phyloP scores from a whole-genome alignment of 1,140 invertebrate genomes.

The Ceratosolen solmsi region DNA sequence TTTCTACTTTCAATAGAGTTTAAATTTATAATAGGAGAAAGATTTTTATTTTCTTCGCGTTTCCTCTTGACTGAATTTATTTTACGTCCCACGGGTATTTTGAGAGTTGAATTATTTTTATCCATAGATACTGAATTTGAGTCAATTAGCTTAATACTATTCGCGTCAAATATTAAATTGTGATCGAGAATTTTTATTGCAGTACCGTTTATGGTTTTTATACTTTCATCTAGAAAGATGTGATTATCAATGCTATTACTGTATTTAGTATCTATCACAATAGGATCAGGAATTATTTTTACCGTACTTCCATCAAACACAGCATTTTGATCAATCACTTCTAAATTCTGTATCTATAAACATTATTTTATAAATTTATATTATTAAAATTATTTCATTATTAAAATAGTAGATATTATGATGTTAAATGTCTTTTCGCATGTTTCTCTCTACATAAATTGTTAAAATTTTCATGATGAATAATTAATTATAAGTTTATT shows the following conservation, averaged over 20 bases:
- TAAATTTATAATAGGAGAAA: conserved; percentile 59
- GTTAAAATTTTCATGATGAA: too few species aligned
- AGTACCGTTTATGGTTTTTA: conserved; percentile 62
- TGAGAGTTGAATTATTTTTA: background rate
- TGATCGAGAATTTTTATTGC: conserved; percentile 64
- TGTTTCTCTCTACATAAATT: too few species aligned
- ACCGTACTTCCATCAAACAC: conserved; percentile 59
- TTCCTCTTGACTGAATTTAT: conserved; percentile 62
- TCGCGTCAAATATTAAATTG: conserved; percentile 62
- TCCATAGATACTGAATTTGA: background rate
- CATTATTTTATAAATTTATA: background rate
- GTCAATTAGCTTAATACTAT: conserved; percentile 65
- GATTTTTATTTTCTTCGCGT: conserved; percentile 60
- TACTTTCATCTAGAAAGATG: conserved; percentile 62
- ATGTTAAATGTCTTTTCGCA: too few species aligned
- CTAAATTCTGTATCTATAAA: conserved; percentile 64
- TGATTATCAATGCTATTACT: conserved; percentile 59
- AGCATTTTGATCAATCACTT: conserved; percentile 63
- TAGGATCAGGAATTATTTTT: conserved; percentile 63
- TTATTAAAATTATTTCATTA: background rate
- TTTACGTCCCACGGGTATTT: conserved; percentile 23
- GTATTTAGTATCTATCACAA: conserved; percentile 58
- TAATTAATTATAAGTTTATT: too few species aligned
- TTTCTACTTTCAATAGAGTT: conserved; percentile 67
- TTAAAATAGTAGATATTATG: background rate